phyloP scores from a whole-genome alignment of 2,888 invertebrate species.

The Lepidochitona cinerea region DNA sequence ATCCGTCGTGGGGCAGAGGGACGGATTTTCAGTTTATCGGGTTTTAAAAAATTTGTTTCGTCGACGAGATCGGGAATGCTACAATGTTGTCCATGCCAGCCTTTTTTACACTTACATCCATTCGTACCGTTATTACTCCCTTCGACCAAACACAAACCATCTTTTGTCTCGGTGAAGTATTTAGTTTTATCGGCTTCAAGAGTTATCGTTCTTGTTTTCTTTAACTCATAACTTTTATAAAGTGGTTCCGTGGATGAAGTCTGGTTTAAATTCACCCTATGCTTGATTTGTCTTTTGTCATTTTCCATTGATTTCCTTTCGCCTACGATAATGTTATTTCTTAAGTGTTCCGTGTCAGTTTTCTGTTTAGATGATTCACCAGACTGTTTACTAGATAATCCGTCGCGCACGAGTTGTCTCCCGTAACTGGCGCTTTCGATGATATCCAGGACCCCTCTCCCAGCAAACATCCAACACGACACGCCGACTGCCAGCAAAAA shows the following conservation, averaged over 20 bases:
- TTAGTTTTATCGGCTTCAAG: neutral
- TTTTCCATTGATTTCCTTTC: no score
- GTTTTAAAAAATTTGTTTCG: conserved; percentile 6
- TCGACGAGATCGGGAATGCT: conserved; percentile 27
- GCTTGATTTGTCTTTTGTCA: no score
- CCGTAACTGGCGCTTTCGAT: no score
- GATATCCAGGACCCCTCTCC: no score
- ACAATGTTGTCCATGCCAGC: conserved; percentile 28
- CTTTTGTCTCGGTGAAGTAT: neutral
- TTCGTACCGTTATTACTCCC: neutral
- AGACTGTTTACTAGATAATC: no score
- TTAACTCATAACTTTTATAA: neutral
- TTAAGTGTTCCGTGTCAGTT: no score
- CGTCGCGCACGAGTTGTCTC: no score
- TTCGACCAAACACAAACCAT: neutral
- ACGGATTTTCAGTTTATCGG: neutral
- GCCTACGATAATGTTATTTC: no score
- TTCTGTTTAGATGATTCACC: no score
- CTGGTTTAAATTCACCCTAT: no score
- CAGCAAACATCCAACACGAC: no score
- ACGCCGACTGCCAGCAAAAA: no score
- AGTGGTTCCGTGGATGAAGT: neutral
- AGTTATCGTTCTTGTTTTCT: neutral
- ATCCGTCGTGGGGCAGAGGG: conserved; percentile 21
- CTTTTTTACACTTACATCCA: conserved; percentile 16